phyloP scores from a whole-genome alignment of 2,797 vertebrate species.

The Liasis olivaceus region DNA sequence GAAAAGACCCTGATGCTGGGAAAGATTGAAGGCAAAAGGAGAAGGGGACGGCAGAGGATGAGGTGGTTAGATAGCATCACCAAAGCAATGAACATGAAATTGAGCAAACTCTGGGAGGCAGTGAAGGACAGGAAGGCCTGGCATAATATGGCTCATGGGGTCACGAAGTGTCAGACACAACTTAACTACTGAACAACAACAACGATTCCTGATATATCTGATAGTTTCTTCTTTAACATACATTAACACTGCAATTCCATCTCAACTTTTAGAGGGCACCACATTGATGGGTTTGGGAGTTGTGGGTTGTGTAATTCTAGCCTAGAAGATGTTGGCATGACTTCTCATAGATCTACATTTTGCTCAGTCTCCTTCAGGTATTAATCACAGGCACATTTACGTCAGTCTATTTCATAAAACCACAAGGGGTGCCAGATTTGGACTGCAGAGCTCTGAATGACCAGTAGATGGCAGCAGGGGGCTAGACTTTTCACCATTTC shows the following conservation, averaged over 20 bases:
- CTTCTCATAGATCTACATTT: neutral
- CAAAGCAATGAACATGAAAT: no score
- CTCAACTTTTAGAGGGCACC: neutral
- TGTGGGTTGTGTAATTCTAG: no score
- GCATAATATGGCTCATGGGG: no score
- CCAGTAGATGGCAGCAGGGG: neutral
- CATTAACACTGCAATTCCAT: neutral
- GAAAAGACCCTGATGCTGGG: no score
- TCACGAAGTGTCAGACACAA: no score
- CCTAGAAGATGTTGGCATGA: neutral
- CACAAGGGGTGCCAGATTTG: neutral
- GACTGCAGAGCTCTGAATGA: neutral
- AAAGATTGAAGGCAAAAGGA: no score
- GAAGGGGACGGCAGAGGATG: no score
- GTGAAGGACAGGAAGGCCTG: no score
- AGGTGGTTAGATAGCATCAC: no score
- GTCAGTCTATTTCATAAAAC: neutral
- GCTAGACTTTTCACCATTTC: neutral
- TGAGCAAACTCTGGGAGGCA: no score
- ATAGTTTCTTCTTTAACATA: neutral
- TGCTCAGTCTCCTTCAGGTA: neutral
- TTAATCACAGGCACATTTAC: neutral
- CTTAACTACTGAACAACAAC: no score
- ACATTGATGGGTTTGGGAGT: no score
- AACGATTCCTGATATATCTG: neutral